Base-by-base conservation (phyloP, 2,888 invertebrate species). In the Leptogaster cylindrica region DNA sequence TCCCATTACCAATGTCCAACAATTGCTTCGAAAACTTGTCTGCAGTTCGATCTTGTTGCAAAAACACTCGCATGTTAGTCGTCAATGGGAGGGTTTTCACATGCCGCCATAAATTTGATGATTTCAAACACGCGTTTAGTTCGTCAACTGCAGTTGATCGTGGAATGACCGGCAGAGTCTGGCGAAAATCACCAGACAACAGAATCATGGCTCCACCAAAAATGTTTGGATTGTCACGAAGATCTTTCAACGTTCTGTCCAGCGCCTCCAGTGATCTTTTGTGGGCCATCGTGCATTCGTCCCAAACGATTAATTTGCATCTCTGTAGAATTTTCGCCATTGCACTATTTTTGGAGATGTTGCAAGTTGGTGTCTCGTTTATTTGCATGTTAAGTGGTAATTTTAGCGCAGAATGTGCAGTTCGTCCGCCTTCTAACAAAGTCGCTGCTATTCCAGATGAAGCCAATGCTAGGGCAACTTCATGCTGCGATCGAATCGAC, bases 361-460 rank as follows among this genome's bases (percentile, higher is more conserved):
- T 73, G 58, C 73, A 72, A 20, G 50, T 67, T 55, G 68, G 58
- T 31, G 39, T 44, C 39, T 64, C 65, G 33, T 52, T 61, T 23
- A 23, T 25, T 31, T 69, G 55, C 33, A 72, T 18, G 50, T 77
- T 74, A 14, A 71, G 70, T 66, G 76, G 75, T 41, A 77, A 70
- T 66, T 77, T 77, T 12, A 78, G 74, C 28, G 73, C 71, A 61
- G 76, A 77, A 74, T 79, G 77, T 28, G 74, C 74, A 16, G 76
- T 78, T 55, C 74, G 65, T 33, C 71, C 69, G 23, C 71, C 71
- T 48, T 73, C 71, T 12, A 82, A 68, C 18, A 82, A 71, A 28
- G 76, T 79, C 6, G 79, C 77, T 18, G 78, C 79, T 63, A 81
- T 81, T 6, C 79, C 79, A 7, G 78, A 79, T 23, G 77, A 80